Evolutionary conservation across 2,888 invertebrate genomes (phyloP), one percentile per base, ranked within the genome.

Genomic region (Phengaris arion): DNA sequence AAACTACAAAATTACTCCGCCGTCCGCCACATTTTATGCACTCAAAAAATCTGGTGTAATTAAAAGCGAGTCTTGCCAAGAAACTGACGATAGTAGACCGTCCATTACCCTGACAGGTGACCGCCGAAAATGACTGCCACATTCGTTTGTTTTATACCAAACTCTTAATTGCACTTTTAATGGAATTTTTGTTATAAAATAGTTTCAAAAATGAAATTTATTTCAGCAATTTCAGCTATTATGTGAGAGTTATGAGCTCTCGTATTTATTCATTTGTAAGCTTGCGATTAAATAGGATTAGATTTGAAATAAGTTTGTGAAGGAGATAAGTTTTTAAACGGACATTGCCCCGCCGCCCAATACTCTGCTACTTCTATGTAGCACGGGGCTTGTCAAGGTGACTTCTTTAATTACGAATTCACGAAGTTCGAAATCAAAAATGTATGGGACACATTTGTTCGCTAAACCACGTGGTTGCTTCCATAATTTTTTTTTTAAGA

Each of bases 31-130:
- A 79, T 80, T 79, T 79, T 81, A 81, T 82, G 78, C 80, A 80
- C 81, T 78, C 76, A 83, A 83, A 85, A 87, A 87, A 86, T 81
- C 84, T 64, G 81, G 83, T 81, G 84, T 87, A 89, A 89, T 89
- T 87, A 88, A 88, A 64, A 88, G 86, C 80, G 81, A 74, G 76
- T 81, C 83, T 84, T 86, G 89, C 88, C 88, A 88, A 89, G 87
- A 87, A 87, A 84, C 83, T 85, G 86, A 85, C 89, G 85, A 87
- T 88, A 81, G 81, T 80, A 77, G 81, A 78, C 79, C 78, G 76
- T 79, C 82, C 81, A 83, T 83, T 84, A 84, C 72, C 82, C 85
- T 86, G 86, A 84, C 85, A 85, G 83, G 80, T 81, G 80, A 79
- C 80, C 80, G 78, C 79, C 74, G 75, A 74, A 69, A 35, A 75